Percentiles rank a stretch among this genome's conserved stretches.
phyloP scores from a whole-genome alignment of 2,888 invertebrate genomes.

The Erebia epiphron region DNA sequence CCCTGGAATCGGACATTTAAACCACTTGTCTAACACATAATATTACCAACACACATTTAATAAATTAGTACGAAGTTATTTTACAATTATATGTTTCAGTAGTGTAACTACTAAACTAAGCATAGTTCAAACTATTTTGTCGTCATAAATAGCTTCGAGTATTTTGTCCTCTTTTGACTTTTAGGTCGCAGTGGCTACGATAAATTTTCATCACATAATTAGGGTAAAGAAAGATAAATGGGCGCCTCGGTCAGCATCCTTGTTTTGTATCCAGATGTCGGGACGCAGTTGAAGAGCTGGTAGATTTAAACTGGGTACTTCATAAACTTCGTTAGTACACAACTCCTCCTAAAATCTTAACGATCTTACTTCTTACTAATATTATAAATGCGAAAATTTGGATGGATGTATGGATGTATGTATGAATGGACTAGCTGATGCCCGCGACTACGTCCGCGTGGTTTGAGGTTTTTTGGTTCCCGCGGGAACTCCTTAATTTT shows the following conservation, averaged over 20 bases:
- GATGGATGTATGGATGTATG: too few relatives aligned
- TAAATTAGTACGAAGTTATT: too few relatives aligned
- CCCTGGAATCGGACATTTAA: too few relatives aligned
- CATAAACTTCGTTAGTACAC: neutral
- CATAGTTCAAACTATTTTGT: constrained; percentile 33
- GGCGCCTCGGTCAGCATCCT: constrained; percentile 28
- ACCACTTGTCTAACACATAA: too few relatives aligned
- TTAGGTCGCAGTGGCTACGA: constrained; percentile 54
- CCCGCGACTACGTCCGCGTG: too few relatives aligned
- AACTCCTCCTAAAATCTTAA: too few relatives aligned
- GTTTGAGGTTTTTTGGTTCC: too few relatives aligned
- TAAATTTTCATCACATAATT: constrained; percentile 75
- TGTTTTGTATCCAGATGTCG: constrained; percentile 36
- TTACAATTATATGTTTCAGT: neutral
- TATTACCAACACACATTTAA: too few relatives aligned
- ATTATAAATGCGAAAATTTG: too few relatives aligned
- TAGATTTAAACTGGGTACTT: neutral
- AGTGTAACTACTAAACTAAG: constrained; percentile 28
- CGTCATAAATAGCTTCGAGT: constrained; percentile 35
- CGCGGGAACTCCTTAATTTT: too few relatives aligned
- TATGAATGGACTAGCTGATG: too few relatives aligned
- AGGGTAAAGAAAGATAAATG: constrained; percentile 71
- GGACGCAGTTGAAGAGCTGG: constrained; percentile 3
- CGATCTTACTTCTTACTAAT: too few relatives aligned
- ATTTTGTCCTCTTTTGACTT: constrained; percentile 47